Evolutionary conservation across 1,140 invertebrate species (phyloP).

Genomic region (Drosophila equinoxialis): DNA sequence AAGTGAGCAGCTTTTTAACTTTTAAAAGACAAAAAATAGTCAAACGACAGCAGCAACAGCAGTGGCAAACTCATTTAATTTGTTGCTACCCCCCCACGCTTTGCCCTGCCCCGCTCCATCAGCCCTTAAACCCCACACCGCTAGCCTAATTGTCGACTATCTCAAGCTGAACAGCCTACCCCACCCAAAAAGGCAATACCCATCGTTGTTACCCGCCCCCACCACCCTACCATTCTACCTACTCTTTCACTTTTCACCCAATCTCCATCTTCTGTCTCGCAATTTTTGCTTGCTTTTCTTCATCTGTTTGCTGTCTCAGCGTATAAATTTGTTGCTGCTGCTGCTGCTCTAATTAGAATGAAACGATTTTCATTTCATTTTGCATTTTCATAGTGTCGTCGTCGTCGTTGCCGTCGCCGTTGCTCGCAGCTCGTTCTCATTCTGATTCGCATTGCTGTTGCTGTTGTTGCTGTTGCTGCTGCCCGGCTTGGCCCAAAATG

Average conservation of each 20-base stretch:
- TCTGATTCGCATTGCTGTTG: conserved; percentile 23
- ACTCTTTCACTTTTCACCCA: not conserved
- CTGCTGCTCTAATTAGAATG: conserved; percentile 79
- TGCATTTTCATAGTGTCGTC: conserved; percentile 71
- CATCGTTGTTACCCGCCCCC: too few species aligned
- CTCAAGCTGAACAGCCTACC: conserved; percentile 57
- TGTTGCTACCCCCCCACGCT: conserved; percentile 41
- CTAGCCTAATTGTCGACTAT: conserved; percentile 71
- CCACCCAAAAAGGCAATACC: not conserved
- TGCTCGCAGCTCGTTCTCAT: conserved; percentile 15
- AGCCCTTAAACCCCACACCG: not conserved
- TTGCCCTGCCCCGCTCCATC: not conserved
- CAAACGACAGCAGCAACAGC: conserved; percentile 23
- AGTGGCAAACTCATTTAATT: conserved; percentile 72
- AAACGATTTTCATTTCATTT: conserved; percentile 77
- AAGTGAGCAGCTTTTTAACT: conserved; percentile 77
- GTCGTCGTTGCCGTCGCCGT: conserved; percentile 16
- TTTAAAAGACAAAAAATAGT: conserved; percentile 39
- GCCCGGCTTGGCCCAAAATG: conserved; percentile 61
- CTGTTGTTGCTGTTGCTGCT: conserved; percentile 19
- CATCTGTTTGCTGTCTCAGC: conserved; percentile 76
- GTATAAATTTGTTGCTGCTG: conserved; percentile 67
- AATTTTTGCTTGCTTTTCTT: conserved; percentile 15
- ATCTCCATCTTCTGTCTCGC: conserved; percentile 2
- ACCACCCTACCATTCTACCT: not conserved